Conservation (phyloP, 2,888 invertebrate species). For the Drosophila picticornis region DNA sequence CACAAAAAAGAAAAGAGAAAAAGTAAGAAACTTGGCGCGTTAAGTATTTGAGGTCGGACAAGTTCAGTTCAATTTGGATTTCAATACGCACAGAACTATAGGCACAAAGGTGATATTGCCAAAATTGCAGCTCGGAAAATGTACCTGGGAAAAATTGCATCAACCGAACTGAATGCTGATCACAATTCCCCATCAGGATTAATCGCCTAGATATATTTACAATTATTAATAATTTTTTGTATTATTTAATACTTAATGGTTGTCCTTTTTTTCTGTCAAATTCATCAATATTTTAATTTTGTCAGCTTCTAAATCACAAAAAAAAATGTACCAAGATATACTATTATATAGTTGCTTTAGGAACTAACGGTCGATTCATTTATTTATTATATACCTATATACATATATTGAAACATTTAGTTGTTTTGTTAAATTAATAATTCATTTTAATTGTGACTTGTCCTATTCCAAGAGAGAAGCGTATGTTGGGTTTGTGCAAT, state of each 20-base stretch:
- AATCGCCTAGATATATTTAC: background rate
- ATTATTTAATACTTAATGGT: background rate
- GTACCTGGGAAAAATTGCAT: background rate
- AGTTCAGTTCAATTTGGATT: background rate
- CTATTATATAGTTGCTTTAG: background rate
- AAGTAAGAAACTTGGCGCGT: slow-evolving; percentile 20
- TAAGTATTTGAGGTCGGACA: slow-evolving; percentile 3
- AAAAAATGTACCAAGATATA: background rate
- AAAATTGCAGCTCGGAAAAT: background rate
- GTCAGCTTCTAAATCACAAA: background rate
- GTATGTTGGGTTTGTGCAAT: background rate
- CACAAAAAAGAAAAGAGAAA: background rate
- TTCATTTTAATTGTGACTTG: background rate
- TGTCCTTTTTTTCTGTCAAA: background rate
- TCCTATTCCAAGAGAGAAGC: background rate
- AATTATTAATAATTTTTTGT: background rate
- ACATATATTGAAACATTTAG: background rate
- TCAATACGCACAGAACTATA: slow-evolving; percentile 5
- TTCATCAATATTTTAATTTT: background rate
- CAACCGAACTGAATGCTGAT: background rate
- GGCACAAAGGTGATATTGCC: background rate
- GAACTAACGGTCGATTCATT: background rate
- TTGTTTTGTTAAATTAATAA: background rate
- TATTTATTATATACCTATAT: background rate
- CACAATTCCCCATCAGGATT: background rate